phyloP scores from a whole-genome alignment of 1,140 invertebrate species.

The Zaprionus africanus region DNA sequence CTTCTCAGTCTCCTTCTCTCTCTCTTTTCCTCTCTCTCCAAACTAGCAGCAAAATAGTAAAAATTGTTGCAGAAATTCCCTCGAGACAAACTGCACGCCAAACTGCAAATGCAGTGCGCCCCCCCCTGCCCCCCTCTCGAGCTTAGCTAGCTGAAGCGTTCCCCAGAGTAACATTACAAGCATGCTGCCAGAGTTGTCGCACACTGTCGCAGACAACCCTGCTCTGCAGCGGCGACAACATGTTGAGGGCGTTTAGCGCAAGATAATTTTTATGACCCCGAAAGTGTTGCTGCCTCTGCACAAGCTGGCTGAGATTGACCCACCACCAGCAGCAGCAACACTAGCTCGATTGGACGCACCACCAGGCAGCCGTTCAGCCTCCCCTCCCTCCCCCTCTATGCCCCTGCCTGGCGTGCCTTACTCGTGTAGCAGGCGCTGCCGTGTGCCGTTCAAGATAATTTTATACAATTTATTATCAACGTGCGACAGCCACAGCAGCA shows the following conservation, averaged over 20 bases:
- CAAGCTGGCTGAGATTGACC: constrained; percentile 74
- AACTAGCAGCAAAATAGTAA: constrained; percentile 9
- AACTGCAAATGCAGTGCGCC: constrained; percentile 8
- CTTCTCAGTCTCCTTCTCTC: neutral
- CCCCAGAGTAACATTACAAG: constrained; percentile 79
- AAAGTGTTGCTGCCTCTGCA: constrained; percentile 51
- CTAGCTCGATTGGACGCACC: constrained; percentile 50
- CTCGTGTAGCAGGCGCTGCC: constrained; percentile 34
- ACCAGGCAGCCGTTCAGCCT: constrained; percentile 14
- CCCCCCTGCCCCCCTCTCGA: constrained; percentile 12
- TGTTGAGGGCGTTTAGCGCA: constrained; percentile 63
- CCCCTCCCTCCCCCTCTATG: neutral
- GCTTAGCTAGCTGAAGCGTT: constrained; percentile 62
- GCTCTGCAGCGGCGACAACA: constrained; percentile 24
- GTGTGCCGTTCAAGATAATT: constrained; percentile 79
- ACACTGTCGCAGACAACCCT: constrained; percentile 40
- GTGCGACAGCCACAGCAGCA: constrained; percentile 34
- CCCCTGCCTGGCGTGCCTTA: neutral
- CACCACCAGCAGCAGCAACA: constrained; percentile 52
- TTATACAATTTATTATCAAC: constrained; percentile 81
- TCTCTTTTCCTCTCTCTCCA: neutral
- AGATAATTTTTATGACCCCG: constrained; percentile 81
- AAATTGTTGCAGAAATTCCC: constrained; percentile 62
- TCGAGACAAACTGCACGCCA: constrained; percentile 61
- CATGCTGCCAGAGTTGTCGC: constrained; percentile 38